Base-by-base conservation (phyloP, 2,888 invertebrate species). In the Trissolcus brochymenae region DNA sequence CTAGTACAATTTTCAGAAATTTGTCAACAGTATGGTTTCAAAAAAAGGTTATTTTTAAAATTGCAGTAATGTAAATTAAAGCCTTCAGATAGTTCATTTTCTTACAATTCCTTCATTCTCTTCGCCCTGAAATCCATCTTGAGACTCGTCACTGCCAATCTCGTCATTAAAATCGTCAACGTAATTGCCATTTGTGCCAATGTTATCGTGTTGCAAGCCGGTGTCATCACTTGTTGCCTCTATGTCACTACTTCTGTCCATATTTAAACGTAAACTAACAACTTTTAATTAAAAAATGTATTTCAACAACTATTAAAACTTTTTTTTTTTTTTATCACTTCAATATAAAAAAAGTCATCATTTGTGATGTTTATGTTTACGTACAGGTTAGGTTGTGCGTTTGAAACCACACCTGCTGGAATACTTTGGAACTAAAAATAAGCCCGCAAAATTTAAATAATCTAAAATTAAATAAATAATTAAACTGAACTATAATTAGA, bases 131-230 rank as follows among this genome's bases (percentile, higher is more conserved):
- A 79, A 54, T 25, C 73, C 81, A 13, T 81, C 81, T 14, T 77
- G 82, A 6, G 85, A 86, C 17, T 86, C 87, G 40, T 87, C 86
- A 56, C 86, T 88, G 19, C 84, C 86, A 16, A 83, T 67, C 19
- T 84, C 83, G 21, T 84, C 81, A 3, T 64, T 79, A 77, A 83
- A 84, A 50, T 87, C 83, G 2, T 85, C 81, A 0, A 82, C 68
- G n/a, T 85, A 85, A 68, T 87, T 84, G 2, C 79, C 80, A 51
- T 85, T 84, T 51, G 82, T 83, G 4, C 66, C 64, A 29, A 81
- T 76, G 21, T 80, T 78, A 7, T 70, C 76, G 4, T 80, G 73
- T 4, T 49, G 65, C 72, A 67, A 71, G 4, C 83, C 82, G n/a
- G 75, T 76, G 16, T 84, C 84, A 71, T 84, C 84, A 71, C 83